phyloP scores from a whole-genome alignment of 2,888 invertebrate species.

The Erannis defoliaria region DNA sequence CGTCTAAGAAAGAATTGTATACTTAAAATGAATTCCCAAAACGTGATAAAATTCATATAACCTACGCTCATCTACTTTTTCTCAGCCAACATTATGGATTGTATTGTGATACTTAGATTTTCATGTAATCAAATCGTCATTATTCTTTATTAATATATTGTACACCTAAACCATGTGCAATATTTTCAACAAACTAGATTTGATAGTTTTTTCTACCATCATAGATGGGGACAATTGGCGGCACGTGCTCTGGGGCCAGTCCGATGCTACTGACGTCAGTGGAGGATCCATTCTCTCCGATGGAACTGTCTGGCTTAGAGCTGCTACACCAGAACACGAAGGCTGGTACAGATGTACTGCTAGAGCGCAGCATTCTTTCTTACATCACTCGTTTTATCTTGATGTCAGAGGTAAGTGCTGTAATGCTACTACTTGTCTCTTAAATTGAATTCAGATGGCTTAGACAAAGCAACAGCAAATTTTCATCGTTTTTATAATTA shows the following conservation, averaged over 20 bases:
- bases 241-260: constrained; percentile 79
- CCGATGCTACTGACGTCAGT: constrained; percentile 75
- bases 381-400: constrained; percentile 78
- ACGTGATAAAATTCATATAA: background rate
- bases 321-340: constrained; percentile 91
- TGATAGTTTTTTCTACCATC: background rate
- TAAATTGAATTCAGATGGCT: too few relatives aligned
- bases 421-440: background rate
- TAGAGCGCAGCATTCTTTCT: constrained; percentile 79
- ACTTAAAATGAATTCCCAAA: background rate
- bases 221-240: constrained; percentile 81
- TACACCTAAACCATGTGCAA: too few relatives aligned
- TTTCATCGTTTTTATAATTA: too few relatives aligned
- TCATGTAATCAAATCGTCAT: too few relatives aligned
- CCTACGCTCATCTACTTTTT: background rate
- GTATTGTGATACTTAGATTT: too few relatives aligned
- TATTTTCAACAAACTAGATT: too few relatives aligned
- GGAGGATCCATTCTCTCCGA: constrained; percentile 88
- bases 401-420: constrained; percentile 72
- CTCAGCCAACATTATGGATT: too few relatives aligned
- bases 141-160: too few relatives aligned
- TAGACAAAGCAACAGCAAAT: too few relatives aligned
- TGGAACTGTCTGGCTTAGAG: constrained; percentile 91
- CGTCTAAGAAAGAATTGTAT: background rate
- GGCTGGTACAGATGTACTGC: constrained; percentile 95